These are phyloP conservation scores for Agrilus planipennis DNA, from an alignment of 1,140 invertebrate species.

Conservation along the genomic window DNA sequence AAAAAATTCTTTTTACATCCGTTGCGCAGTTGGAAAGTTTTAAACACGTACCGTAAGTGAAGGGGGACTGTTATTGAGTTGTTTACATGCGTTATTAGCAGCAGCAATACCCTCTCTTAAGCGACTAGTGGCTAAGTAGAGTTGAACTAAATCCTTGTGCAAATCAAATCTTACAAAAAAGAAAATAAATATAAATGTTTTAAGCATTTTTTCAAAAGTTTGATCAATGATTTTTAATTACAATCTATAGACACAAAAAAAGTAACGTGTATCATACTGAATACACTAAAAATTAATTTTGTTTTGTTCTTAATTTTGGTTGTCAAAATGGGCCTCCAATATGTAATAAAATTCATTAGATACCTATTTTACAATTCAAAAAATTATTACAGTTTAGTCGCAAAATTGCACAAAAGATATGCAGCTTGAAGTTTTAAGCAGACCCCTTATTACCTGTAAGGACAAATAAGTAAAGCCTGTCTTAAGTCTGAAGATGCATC, in stretches of 20 bases:
- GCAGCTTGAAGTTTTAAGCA: no score
- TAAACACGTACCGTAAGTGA: constrained; percentile 9
- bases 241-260: no score
- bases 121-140: constrained; percentile 53
- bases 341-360: no score
- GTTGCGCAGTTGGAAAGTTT: not conserved
- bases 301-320: no score
- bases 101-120: constrained; percentile 55
- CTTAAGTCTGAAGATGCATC: constrained; percentile 60
- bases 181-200: constrained; percentile 1
- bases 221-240: no score
- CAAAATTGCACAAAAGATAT: no score
- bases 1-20: constrained; percentile 7
- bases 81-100: constrained; percentile 55
- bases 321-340: no score
- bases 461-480: constrained; percentile 53
- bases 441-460: constrained; percentile 39
- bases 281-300: no score
- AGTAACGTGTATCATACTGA: no score
- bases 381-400: no score
- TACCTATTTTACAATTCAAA: no score
- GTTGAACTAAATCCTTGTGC: constrained; percentile 60
- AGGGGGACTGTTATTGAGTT: constrained; percentile 46
- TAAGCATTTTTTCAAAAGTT: no score
- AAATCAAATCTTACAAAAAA: constrained; percentile 51